phyloP scores from a whole-genome alignment of 2,797 vertebrate species.

The Parauchenoglanis ngamensis region DNA sequence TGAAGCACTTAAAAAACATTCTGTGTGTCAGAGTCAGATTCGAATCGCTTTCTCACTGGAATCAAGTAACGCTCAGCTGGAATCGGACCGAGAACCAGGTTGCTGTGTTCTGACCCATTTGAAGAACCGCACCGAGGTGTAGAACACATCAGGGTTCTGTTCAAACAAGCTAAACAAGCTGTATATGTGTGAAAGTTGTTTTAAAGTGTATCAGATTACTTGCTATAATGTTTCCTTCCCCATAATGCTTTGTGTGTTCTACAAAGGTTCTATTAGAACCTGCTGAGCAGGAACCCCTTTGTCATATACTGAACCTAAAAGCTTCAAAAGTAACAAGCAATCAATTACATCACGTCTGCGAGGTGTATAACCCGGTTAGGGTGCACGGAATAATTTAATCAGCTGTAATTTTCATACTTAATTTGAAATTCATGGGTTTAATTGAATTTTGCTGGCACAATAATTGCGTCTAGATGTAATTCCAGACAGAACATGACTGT shows the following conservation, averaged over 20 bases:
- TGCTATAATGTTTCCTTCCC: background rate
- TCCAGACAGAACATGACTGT: background rate
- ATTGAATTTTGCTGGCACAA: background rate
- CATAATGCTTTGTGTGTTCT: background rate
- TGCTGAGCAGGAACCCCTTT: background rate
- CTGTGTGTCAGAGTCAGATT: background rate
- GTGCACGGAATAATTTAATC: background rate
- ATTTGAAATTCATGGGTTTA: background rate
- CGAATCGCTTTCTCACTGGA: background rate
- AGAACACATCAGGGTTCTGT: background rate
- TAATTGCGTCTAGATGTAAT: background rate
- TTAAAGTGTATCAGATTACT: background rate
- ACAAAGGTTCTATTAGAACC: background rate
- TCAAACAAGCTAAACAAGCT: background rate
- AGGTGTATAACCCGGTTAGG: background rate
- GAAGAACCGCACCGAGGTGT: background rate
- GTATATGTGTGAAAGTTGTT: background rate
- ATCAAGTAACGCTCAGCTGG: background rate
- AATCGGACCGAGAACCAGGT: background rate
- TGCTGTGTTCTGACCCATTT: background rate
- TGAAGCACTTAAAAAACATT: background rate
- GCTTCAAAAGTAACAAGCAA: background rate
- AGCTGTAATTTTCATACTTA: background rate
- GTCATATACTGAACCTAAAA: background rate
- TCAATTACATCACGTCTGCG: background rate